Percentiles rank a stretch among this genome's conserved stretches.
These are phyloP conservation scores for Mystacornis crossleyi DNA, from an alignment of 2,113 vertebrate species.

Conservation along the genomic window DNA sequence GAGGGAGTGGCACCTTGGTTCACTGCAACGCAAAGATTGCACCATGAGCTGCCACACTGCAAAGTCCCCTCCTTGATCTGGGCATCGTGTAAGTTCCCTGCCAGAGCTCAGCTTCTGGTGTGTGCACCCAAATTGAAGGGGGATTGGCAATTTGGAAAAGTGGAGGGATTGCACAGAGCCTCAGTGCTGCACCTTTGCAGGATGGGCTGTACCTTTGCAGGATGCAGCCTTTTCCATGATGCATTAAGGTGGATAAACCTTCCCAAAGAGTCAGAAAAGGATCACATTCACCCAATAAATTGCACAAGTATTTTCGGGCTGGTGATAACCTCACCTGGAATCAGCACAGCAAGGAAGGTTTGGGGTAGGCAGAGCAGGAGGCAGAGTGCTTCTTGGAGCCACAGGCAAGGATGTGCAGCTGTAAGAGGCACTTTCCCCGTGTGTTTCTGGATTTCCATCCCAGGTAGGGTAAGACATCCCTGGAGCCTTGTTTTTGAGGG, in stretches of 20 bases:
- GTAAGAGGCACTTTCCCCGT: neutral
- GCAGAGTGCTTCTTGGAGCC: neutral
- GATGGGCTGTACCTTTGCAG: neutral
- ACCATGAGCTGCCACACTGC: neutral
- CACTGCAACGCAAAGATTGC: accelerated
- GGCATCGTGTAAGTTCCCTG: neutral
- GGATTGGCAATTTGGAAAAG: neutral
- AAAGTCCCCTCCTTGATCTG: neutral
- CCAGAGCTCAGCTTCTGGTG: neutral
- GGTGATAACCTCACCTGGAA: neutral
- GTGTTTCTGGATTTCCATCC: no score
- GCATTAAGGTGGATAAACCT: neutral
- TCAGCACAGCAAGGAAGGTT: neutral
- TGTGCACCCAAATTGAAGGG: accelerated
- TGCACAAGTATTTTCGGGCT: neutral
- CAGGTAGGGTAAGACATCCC: no score
- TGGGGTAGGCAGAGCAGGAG: neutral
- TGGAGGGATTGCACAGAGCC: neutral
- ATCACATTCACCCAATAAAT: neutral
- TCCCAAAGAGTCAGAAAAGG: neutral
- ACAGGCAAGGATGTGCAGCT: neutral
- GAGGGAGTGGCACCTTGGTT: neutral
- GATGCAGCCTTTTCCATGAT: neutral
- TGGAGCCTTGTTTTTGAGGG: neutral
- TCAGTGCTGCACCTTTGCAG: neutral